phyloP scores from a whole-genome alignment of 1,140 invertebrate genomes.

The Rhagoletis pomonella region DNA sequence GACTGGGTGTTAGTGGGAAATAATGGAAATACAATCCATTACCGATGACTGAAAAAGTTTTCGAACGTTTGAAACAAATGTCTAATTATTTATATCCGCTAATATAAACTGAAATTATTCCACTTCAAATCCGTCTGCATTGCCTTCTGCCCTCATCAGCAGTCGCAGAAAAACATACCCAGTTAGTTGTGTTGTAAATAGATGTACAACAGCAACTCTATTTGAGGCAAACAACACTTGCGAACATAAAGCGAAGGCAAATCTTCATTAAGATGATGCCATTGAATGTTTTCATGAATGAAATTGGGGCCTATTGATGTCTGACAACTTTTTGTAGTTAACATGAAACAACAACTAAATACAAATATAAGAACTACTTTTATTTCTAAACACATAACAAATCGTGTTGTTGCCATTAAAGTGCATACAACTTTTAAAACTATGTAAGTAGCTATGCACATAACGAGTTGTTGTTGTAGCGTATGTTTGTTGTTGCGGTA shows the following conservation, averaged over 20 bases:
- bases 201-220: constrained; percentile 4
- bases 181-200: neutral
- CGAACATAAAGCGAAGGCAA: neutral
- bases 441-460: neutral
- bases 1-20: no score
- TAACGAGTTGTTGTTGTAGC: neutral
- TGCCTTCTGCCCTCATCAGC: no score
- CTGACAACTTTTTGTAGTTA: neutral
- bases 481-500: neutral
- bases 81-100: no score
- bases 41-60: no score
- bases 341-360: neutral
- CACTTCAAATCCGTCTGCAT: no score
- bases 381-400: neutral
- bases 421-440: constrained; percentile 34
- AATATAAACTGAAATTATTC: no score
- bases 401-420: constrained; percentile 45
- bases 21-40: no score
- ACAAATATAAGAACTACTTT: neutral
- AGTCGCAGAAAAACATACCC: no score
- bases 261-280: neutral
- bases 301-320: neutral
- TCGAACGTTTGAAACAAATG: no score
- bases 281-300: constrained; percentile 34
- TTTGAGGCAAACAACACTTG: neutral